A percentile compares a stretch with the other conserved stretches of the same genome.
These are phyloP conservation scores for Ammodytes dubius DNA, from an alignment of 2,113 vertebrate genomes.

Conservation along the genomic window DNA sequence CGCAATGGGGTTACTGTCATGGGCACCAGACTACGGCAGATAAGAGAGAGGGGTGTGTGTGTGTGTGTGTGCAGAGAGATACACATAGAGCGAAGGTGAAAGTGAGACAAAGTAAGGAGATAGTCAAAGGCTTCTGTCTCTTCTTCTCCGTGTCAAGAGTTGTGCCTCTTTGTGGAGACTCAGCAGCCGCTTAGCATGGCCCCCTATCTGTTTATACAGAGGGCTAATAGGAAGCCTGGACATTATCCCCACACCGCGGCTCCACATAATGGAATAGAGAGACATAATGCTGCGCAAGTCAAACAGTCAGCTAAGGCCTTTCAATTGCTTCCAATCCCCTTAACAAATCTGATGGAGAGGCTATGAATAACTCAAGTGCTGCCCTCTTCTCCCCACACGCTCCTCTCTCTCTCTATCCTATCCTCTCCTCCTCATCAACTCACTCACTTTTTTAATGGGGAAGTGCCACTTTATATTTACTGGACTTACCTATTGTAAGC, in stretches of 20 bases:
- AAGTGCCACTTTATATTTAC: slow-evolving; percentile 9
- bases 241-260: slow-evolving; percentile 74
- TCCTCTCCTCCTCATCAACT: slow-evolving; percentile 29
- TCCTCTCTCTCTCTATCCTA: slow-evolving; percentile 22
- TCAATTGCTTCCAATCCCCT: slow-evolving; percentile 83
- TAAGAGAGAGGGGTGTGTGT: background rate
- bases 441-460: slow-evolving; percentile 53
- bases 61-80: slow-evolving; percentile 6
- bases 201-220: slow-evolving; percentile 76
- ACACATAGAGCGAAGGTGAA: slow-evolving; percentile 39
- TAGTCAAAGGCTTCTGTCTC: slow-evolving; percentile 35
- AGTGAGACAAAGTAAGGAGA: slow-evolving; percentile 52
- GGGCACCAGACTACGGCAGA: slow-evolving; percentile 7
- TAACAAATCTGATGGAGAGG: slow-evolving; percentile 82
- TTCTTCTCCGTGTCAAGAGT: slow-evolving; percentile 69
- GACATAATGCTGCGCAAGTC: slow-evolving; percentile 79
- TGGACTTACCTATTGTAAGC: background rate
- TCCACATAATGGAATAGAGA: slow-evolving; percentile 80
- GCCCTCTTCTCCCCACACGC: slow-evolving; percentile 37
- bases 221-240: slow-evolving; percentile 75
- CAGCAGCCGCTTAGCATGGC: slow-evolving; percentile 52
- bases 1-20: slow-evolving; percentile 16
- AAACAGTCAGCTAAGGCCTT: slow-evolving; percentile 78
- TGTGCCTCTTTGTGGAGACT: slow-evolving; percentile 49
- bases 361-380: slow-evolving; percentile 80